Evolutionary conservation across 1,140 invertebrate species (phyloP), one percentile per base, ranked within the genome.

Genomic region (Philotrypesis tridentata): DNA sequence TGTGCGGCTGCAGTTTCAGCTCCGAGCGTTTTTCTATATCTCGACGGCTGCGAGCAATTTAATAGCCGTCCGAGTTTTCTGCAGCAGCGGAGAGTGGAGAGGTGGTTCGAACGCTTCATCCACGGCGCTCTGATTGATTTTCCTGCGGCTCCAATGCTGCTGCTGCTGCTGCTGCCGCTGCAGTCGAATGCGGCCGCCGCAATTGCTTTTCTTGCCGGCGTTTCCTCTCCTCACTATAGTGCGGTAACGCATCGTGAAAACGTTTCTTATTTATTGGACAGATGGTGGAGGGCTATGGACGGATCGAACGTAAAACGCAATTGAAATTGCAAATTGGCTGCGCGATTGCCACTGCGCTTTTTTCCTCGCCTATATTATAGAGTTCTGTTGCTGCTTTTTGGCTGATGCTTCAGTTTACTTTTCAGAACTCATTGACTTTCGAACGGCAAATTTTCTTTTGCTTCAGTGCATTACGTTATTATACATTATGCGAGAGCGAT

Each of bases 181-280:
- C 61, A 55, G 61, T 65, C 61, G 61, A 65, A 55, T 68, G 27
- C 71, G 70, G 71, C 63, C 21, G 48, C 33, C 21, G 48, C 33
- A 78, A 71, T 74, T 55, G 68, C 74, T 84, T 82, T 80, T 80
- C 76, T 80, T 72, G 60, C 65, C 61, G 79, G 82, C 82, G 82
- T 82, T 85, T 85, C 48, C 48, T 55, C 7, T 55, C 12, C 48
- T 48, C 11, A 14, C 2, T 43, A 17, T 43, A 43, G 40, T 43
- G 48, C n/a, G 3, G 82, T 76, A 83, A 85, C 83, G 81, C 82
- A 29, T 25, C 79, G 55, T 73, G 79, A 79, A 79, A 78, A 65
- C 48, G 67, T 68, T 80, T 55, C 48, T 68, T 33, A 33, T 68
- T 68, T 68, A 68, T 68, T 65, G 8, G 2, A 29, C 25, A n/a